Conservation (phyloP, 2,888 invertebrate species). For the Nycteola revayana region DNA sequence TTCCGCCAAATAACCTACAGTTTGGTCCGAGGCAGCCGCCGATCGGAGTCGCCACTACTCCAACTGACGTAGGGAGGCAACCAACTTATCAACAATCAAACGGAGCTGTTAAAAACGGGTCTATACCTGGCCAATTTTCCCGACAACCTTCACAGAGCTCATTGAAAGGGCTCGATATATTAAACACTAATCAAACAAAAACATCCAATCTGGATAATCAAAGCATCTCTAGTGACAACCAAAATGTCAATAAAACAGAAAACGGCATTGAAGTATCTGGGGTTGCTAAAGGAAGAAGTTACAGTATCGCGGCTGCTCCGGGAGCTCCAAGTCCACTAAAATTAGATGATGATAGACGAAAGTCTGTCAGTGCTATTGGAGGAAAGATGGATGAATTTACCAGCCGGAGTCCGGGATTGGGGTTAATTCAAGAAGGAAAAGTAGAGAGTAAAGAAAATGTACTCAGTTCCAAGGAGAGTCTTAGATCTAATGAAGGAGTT, state of each 20-base stretch:
- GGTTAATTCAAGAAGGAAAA: constrained; percentile 73
- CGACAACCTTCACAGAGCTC: constrained; percentile 73
- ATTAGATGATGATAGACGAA: constrained; percentile 75
- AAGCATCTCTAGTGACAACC: constrained; percentile 52
- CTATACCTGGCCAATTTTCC: constrained; percentile 45
- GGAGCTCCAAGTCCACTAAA: constrained; percentile 70
- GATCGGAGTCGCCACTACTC: constrained; percentile 53
- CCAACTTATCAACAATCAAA: constrained; percentile 48
- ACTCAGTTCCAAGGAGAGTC: constrained; percentile 66
- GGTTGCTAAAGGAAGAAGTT: constrained; percentile 77
- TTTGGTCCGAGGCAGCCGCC: constrained; percentile 75
- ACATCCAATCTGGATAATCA: constrained; percentile 74
- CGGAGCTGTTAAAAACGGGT: constrained; percentile 54
- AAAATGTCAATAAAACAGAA: constrained; percentile 59
- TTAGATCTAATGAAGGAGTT: constrained; percentile 52
- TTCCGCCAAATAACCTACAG: constrained; percentile 72
- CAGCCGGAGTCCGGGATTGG: constrained; percentile 64
- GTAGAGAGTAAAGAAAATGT: constrained; percentile 69
- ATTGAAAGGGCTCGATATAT: constrained; percentile 59
- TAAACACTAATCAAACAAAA: constrained; percentile 57
- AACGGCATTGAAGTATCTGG: constrained; percentile 64
- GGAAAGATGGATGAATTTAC: constrained; percentile 63
- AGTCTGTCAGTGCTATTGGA: constrained; percentile 74
- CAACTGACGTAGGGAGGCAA: constrained; percentile 52
- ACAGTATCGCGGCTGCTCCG: constrained; percentile 76